Base-by-base conservation (phyloP, 2,113 vertebrate genomes). In the Morone chrysops region DNA sequence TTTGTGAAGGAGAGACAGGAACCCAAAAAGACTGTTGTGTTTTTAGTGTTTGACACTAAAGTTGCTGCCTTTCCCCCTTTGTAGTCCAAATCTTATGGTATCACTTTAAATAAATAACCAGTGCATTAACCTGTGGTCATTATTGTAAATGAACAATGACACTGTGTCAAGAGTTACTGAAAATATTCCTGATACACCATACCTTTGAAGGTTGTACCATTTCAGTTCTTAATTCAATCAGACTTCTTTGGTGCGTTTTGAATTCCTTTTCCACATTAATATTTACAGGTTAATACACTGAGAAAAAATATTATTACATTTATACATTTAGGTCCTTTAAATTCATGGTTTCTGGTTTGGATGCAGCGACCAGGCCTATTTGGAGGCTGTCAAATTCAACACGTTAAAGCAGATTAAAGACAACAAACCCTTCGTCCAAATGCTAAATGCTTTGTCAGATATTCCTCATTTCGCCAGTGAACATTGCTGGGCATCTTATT, bases 221-320 rank as follows among this genome's bases (percentile, higher is more conserved):
- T 4, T 31, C 31, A 31, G 48, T 72, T 68, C 38, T 47, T 50
- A 31, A 31, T 31, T 31, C 31, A 31, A 57, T 25, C 16, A 16
- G 7, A 48, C 16, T 41, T 18, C 31, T 61, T 53, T 56, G 73
- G 17, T 0, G 2, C 53, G 13, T 65, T 61, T 67, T 63, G 57
- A 67, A 54, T 75, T 57, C 11, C 20, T 41, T 69, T 16, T n/a
- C 45, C 40, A n/a, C 25, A 1, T 11, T 1, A 11, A 18, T 5
- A 4, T 56, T 54, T 22, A 56, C 66, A 78, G 62, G 50, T 78
- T 74, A 72, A 80, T 25, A 63, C 63, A 75, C 54, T 38, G 40
- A 9, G n/a, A 6, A 54, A n/a, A 69, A 45, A 62, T 31, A 31
- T 31, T 31, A 31, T 31, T 31, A 62, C 12, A 31, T n/a, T 65